Evolutionary conservation across 30 jellyfish, hydroid and myxozoan genomes (phyloP).

Genomic region (Turritopsis dohrnii): DNA sequence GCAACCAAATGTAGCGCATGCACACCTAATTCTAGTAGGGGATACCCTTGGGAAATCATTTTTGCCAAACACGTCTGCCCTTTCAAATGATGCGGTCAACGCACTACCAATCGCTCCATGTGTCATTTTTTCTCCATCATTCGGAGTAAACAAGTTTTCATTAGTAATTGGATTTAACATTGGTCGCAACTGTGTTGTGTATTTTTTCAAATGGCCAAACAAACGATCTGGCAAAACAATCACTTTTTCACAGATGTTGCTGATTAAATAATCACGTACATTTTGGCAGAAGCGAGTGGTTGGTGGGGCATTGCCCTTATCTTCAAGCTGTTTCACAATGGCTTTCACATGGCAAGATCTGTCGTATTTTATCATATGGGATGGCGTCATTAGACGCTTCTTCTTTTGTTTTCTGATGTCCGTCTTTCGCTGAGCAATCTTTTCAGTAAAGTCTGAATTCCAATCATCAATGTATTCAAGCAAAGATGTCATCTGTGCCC

Average conservation of each 20-base stretch:
- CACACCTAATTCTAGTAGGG: conserved; percentile 18
- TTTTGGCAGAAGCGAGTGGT: conserved; percentile 11
- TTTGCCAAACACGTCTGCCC: neutral
- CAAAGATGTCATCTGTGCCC: neutral
- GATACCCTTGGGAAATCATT: conserved; percentile 1
- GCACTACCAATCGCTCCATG: conserved; percentile 16
- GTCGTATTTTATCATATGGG: conserved; percentile 22
- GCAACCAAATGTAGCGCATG: conserved; percentile 25
- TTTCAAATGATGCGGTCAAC: conserved; percentile 4
- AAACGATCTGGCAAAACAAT: conserved; percentile 14
- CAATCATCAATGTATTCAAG: conserved; percentile 5
- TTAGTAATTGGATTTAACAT: neutral
- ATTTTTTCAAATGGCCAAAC: conserved; percentile 12
- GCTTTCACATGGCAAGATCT: conserved; percentile 6
- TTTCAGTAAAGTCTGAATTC: conserved; percentile 1
- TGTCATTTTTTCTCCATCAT: conserved; percentile 9
- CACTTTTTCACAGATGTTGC: conserved; percentile 4
- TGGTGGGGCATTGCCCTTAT: neutral
- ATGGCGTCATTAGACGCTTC: conserved; percentile 21
- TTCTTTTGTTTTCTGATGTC: neutral
- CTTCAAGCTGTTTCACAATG: neutral
- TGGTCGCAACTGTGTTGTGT: neutral
- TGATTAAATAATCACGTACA: conserved; percentile 21
- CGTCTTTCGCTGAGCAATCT: conserved; percentile 2
- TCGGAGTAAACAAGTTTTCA: neutral